phyloP scores from a whole-genome alignment of 2,888 invertebrate species.

The Caenorhabditis zanzibari region DNA sequence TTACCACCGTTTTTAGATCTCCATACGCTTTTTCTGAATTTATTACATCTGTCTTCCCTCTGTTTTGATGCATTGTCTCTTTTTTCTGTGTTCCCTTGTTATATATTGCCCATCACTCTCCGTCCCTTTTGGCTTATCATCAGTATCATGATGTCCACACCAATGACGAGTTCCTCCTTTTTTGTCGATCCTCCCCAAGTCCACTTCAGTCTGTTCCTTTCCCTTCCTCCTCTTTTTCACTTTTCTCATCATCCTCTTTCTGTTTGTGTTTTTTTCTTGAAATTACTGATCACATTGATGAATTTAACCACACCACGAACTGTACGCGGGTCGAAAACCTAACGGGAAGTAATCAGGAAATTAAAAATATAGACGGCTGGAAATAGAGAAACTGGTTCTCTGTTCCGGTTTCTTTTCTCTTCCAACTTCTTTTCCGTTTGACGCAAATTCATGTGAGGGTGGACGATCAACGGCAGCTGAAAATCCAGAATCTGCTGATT shows the following conservation, averaged over 20 bases:
- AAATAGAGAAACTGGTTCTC: conserved; percentile 49
- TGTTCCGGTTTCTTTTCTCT: conserved; percentile 45
- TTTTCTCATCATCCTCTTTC: conserved; percentile 2
- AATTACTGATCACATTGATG: conserved; percentile 33
- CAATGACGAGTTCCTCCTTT: conserved; percentile 41
- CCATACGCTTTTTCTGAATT: conserved; percentile 25
- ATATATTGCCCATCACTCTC: conserved; percentile 20
- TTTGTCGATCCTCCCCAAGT: conserved; percentile 22
- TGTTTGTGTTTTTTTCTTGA: conserved; percentile 21
- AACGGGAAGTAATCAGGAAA: conserved; percentile 45
- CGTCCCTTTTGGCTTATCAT: conserved; percentile 46
- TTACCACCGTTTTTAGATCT: conserved; percentile 14
- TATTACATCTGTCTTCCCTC: conserved; percentile 35
- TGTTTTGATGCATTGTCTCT: conserved; percentile 35
- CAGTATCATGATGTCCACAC: conserved; percentile 33
- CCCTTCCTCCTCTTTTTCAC: conserved; percentile 2
- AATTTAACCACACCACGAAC: conserved; percentile 16
- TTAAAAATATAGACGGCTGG: conserved; percentile 26
- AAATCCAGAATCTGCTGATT: background rate
- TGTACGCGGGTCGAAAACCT: conserved; percentile 8
- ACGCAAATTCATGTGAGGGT: conserved; percentile 49
- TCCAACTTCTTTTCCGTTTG: conserved; percentile 34
- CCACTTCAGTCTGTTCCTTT: background rate
- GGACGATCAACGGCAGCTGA: conserved; percentile 37
- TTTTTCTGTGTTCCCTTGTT: conserved; percentile 30